Evolutionary conservation across 2,113 vertebrate species (phyloP).

Genomic region (Enhydra lutris): DNA sequence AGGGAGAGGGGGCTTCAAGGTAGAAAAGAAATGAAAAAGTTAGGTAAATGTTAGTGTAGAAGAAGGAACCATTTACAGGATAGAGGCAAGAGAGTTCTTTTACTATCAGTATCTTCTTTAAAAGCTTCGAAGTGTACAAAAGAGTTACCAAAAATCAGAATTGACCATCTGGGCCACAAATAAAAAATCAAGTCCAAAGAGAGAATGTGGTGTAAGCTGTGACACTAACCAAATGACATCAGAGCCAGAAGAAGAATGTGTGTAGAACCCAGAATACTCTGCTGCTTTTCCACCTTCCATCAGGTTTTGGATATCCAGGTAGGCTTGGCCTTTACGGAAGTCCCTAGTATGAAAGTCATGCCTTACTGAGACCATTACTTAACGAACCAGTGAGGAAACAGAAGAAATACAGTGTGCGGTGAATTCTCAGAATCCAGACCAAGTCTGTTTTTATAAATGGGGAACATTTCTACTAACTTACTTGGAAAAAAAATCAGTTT

Average conservation of each 20-base stretch:
- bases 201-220: not conserved
- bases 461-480: conserved; percentile 49
- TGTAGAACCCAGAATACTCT: not conserved
- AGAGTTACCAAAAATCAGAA: not conserved
- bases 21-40: not conserved
- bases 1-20: not conserved
- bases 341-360: not conserved
- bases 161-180: not conserved
- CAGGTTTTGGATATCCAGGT: not conserved
- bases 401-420: not conserved
- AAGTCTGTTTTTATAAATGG: conserved; percentile 57
- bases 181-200: not conserved
- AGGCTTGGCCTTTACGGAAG: not conserved
- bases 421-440: conserved; percentile 37
- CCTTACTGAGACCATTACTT: not conserved
- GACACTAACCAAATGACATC: not conserved
- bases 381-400: conserved; percentile 20
- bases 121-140: not conserved
- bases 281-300: not conserved
- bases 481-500: conserved; percentile 59
- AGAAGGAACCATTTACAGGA: not conserved
- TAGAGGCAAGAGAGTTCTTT: not conserved
- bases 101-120: not conserved
- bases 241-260: not conserved
- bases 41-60: not conserved